phyloP scores from a whole-genome alignment of 1,140 invertebrate genomes.

The Parapsyche elsis region DNA sequence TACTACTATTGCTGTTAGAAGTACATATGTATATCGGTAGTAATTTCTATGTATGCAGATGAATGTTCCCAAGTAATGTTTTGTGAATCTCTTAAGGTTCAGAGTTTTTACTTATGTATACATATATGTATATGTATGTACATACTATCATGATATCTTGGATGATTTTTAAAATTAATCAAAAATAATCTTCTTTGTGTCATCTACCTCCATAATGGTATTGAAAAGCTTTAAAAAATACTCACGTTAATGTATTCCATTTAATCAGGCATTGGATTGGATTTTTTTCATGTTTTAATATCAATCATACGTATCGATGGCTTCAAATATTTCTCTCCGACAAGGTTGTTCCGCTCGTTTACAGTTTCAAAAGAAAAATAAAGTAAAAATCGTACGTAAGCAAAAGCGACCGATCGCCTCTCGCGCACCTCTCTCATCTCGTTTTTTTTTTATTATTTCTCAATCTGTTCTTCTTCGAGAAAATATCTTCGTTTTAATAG shows the following conservation, averaged over 20 bases:
- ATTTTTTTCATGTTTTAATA: slow-evolving; percentile 6
- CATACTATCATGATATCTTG: neutral
- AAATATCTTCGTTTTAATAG: slow-evolving; percentile 14
- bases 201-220: too few relatives aligned
- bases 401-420: neutral
- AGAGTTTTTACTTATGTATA: too few relatives aligned
- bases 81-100: too few relatives aligned
- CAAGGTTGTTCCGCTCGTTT: slow-evolving; percentile 17
- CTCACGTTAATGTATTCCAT: too few relatives aligned
- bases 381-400: neutral
- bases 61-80: too few relatives aligned
- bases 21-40: too few relatives aligned
- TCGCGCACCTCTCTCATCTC: neutral
- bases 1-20: too few relatives aligned
- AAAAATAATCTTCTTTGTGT: too few relatives aligned
- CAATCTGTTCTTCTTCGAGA: neutral
- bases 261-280: neutral
- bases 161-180: too few relatives aligned
- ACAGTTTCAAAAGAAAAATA: neutral
- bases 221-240: too few relatives aligned
- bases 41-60: too few relatives aligned
- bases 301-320: slow-evolving; percentile 13
- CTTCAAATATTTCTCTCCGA: slow-evolving; percentile 1
- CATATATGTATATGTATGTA: neutral
- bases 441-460: neutral